These are phyloP conservation scores for Brachionus manjavacas DNA, from an alignment of 1,140 invertebrate genomes.

Conservation along the genomic window DNA sequence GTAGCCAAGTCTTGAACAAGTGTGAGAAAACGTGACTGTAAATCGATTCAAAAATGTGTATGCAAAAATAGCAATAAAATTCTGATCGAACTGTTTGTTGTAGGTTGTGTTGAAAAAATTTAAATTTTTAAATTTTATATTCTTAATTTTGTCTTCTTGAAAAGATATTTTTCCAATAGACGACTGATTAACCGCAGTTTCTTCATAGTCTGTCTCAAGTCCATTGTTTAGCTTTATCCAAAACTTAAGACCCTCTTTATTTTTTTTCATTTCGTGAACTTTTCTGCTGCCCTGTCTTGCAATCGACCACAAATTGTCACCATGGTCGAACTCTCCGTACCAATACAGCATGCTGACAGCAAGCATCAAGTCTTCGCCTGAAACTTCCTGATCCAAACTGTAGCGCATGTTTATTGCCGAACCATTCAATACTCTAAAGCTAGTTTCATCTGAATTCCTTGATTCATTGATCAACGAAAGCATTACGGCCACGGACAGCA, in stretches of 20 bases:
- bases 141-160: not conserved
- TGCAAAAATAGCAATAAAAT: constrained; percentile 7
- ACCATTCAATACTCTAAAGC: not conserved
- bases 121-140: not conserved
- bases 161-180: not conserved
- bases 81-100: not conserved
- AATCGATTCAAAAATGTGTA: not conserved
- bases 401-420: not conserved
- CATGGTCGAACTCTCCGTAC: not conserved
- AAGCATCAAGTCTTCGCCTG: not conserved
- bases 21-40: not conserved
- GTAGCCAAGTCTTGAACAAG: not conserved
- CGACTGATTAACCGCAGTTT: not conserved
- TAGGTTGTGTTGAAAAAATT: not conserved
- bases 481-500: not conserved
- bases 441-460: not conserved
- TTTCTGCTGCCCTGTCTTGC: not conserved
- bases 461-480: constrained; percentile 14
- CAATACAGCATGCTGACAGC: not conserved
- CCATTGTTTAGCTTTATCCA: not conserved
- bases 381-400: not conserved
- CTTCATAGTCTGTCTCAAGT: not conserved
- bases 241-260: not conserved
- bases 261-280: constrained; percentile 3
- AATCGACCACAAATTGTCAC: not conserved